phyloP scores from a whole-genome alignment of 2,113 vertebrate species.

The Microtus ochrogaster region DNA sequence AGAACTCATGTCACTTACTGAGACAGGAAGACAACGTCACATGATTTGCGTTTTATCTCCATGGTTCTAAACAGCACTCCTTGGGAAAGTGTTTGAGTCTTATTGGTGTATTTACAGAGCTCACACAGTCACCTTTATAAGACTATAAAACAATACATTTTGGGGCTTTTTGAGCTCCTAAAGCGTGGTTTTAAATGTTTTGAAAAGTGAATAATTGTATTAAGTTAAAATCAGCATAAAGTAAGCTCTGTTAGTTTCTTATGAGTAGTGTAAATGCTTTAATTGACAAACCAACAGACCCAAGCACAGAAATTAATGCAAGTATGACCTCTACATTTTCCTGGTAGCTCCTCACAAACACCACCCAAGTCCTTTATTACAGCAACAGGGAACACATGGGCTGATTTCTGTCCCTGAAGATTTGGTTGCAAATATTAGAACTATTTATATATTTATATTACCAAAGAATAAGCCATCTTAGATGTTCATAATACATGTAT shows the following conservation, averaged over 20 bases:
- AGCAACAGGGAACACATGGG: not conserved
- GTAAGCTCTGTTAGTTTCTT: not conserved
- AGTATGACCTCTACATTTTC: not conserved
- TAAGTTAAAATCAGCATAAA: not conserved
- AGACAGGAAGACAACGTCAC: not conserved
- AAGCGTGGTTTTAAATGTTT: not conserved
- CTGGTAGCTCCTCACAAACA: not conserved
- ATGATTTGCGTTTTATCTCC: not conserved
- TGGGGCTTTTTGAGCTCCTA: slow-evolving; percentile 4
- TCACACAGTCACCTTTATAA: not conserved
- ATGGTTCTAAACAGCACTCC: not conserved
- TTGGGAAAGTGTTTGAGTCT: not conserved
- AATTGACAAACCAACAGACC: not conserved
- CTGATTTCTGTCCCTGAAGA: not conserved
- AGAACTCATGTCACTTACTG: not conserved
- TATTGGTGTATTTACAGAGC: not conserved
- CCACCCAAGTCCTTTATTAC: not conserved
- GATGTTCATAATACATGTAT: not conserved
- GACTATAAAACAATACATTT: not conserved
- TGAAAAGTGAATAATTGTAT: not conserved
- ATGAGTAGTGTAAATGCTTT: not conserved
- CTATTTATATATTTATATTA: not conserved
- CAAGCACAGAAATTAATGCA: not conserved
- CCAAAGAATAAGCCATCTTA: not conserved
- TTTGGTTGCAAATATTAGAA: not conserved